Percentiles rank a stretch among this genome's conserved stretches.
These are phyloP conservation scores for Eptatretus burgeri DNA, from an alignment of 2,113 vertebrate species.

Conservation along the genomic window DNA sequence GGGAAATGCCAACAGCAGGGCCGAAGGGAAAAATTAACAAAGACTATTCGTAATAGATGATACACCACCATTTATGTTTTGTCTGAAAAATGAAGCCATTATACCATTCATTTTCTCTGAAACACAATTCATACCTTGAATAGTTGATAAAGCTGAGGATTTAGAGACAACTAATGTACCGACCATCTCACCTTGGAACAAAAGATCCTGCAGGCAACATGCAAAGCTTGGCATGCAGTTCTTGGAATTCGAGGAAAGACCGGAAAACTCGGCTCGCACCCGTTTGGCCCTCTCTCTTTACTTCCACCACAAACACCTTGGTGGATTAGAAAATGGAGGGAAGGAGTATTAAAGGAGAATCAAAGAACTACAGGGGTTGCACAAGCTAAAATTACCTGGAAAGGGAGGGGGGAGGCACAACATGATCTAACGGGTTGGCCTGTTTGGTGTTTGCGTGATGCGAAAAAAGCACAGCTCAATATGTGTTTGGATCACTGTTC, in stretches of 20 bases:
- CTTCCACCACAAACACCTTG: slow-evolving; percentile 57
- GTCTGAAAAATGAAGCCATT: too few species aligned
- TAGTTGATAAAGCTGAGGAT: background rate
- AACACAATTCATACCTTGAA: too few species aligned
- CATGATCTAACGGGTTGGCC: background rate
- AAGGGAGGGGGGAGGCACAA: background rate
- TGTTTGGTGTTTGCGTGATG: background rate
- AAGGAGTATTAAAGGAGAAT: background rate
- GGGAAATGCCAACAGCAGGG: too few species aligned
- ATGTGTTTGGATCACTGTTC: too few species aligned
- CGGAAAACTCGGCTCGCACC: slow-evolving; percentile 41
- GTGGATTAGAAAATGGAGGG: background rate
- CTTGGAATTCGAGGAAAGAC: slow-evolving; percentile 79
- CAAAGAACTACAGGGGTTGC: background rate
- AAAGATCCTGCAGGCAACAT: slow-evolving; percentile 56
- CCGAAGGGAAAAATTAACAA: too few species aligned
- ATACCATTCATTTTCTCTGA: too few species aligned
- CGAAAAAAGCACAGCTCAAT: too few species aligned
- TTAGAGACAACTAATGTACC: background rate
- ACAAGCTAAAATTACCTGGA: background rate
- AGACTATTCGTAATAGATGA: too few species aligned
- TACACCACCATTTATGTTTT: too few species aligned
- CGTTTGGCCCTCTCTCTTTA: slow-evolving; percentile 33
- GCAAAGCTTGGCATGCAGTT: slow-evolving; percentile 62
- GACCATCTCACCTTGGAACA: slow-evolving; percentile 41